Evolutionary conservation across 2,888 invertebrate species (phyloP).

Genomic region (Tillus elongatus): DNA sequence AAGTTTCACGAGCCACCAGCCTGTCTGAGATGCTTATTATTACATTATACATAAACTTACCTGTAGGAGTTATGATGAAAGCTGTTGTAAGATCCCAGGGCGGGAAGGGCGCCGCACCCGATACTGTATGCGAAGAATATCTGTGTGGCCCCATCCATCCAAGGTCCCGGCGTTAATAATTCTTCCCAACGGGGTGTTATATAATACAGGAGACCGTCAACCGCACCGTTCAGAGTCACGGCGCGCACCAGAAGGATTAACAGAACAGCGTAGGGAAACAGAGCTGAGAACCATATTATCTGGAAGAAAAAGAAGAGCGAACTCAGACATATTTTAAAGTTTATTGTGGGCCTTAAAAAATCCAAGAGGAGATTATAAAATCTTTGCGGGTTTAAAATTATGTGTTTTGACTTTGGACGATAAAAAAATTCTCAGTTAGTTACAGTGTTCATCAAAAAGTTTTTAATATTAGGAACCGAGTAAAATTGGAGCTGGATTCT

Average conservation of each 20-base stretch:
- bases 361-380: too few relatives aligned
- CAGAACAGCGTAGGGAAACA: constrained; percentile 65
- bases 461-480: too few relatives aligned
- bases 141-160: constrained; percentile 71
- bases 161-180: constrained; percentile 47
- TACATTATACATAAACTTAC: constrained; percentile 39
- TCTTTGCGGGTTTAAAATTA: too few relatives aligned
- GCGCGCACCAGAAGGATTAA: constrained; percentile 56
- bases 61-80: constrained; percentile 68
- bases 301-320: constrained; percentile 36
- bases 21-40: not conserved
- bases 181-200: constrained; percentile 54
- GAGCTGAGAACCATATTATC: constrained; percentile 68
- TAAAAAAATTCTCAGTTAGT: too few relatives aligned
- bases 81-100: constrained; percentile 65
- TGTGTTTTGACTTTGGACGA: too few relatives aligned
- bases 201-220: constrained; percentile 56
- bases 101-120: constrained; percentile 65
- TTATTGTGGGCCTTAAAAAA: too few relatives aligned
- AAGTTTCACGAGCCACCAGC: too few relatives aligned
- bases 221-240: constrained; percentile 58
- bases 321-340: constrained; percentile 9
- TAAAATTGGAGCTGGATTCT: too few relatives aligned
- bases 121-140: constrained; percentile 73
- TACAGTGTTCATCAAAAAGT: too few relatives aligned